Conservation (phyloP, 2,797 vertebrate species). For the Dryobates pubescens region DNA sequence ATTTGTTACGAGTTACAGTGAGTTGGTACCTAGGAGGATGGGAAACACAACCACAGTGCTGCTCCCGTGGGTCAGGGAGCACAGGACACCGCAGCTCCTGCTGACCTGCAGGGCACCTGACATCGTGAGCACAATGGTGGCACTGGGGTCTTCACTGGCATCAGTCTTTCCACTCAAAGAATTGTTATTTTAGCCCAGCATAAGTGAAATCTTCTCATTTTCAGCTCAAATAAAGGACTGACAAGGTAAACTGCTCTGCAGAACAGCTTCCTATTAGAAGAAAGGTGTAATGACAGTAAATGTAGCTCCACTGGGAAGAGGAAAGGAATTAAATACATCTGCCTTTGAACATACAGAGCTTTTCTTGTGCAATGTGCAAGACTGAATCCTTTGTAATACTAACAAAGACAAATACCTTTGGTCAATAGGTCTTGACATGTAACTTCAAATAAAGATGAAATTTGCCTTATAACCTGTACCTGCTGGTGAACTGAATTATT, state of each 20-base stretch:
- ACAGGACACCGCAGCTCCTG: fast-evolving
- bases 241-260: background rate
- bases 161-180: background rate
- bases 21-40: background rate
- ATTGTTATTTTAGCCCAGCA: background rate
- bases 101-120: background rate
- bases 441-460: slow-evolving; percentile 36
- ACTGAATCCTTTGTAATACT: background rate
- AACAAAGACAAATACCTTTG: slow-evolving; percentile 4
- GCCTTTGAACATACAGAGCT: background rate
- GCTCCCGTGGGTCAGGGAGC: fast-evolving
- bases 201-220: background rate
- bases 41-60: fast-evolving
- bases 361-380: background rate
- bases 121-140: fast-evolving
- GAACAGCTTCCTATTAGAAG: background rate
- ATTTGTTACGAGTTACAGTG: background rate
- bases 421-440: background rate
- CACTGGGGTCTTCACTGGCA: background rate
- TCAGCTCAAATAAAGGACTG: background rate
- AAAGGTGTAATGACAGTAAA: background rate
- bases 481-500: background rate
- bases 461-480: background rate
- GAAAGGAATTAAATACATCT: slow-evolving; percentile 1
- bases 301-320: background rate